Evolutionary conservation across 1,140 invertebrate genomes (phyloP).

Genomic region (Coptotermes formosanus): DNA sequence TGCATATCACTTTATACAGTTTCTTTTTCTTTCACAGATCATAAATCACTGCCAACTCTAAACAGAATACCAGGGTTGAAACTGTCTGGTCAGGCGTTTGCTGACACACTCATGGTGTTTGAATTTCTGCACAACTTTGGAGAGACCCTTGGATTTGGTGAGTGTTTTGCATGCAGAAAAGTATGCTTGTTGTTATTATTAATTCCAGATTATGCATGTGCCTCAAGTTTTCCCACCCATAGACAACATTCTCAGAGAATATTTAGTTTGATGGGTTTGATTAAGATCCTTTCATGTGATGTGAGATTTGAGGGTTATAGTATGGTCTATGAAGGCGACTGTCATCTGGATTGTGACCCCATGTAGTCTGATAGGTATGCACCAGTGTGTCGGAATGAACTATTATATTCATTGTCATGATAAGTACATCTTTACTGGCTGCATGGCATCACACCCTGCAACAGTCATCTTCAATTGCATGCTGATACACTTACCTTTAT

Average conservation of each 20-base stretch:
- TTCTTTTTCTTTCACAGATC: slow-evolving; percentile 48
- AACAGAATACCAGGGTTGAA: slow-evolving; percentile 78
- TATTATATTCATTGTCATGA: too few relatives aligned
- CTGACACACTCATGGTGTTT: slow-evolving; percentile 88
- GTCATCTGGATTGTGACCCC: too few relatives aligned
- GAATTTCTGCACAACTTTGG: slow-evolving; percentile 96
- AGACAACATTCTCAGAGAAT: neutral
- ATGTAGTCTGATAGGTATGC: too few relatives aligned
- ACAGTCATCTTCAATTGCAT: too few relatives aligned
- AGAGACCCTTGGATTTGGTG: slow-evolving; percentile 87
- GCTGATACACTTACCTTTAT: too few relatives aligned
- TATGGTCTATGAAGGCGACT: too few relatives aligned
- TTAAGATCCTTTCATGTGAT: neutral
- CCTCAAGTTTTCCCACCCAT: neutral
- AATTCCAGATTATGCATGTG: neutral
- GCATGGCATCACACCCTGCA: too few relatives aligned
- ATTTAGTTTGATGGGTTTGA: neutral
- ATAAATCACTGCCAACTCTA: slow-evolving; percentile 71
- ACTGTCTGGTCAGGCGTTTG: slow-evolving; percentile 82
- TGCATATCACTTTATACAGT: too few relatives aligned
- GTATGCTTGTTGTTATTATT: neutral
- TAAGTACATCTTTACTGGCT: too few relatives aligned
- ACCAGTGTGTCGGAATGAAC: too few relatives aligned
- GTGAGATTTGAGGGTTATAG: too few relatives aligned
- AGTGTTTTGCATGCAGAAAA: slow-evolving; percentile 41